Percentiles rank a stretch among this genome's conserved stretches.
phyloP scores from a whole-genome alignment of 2,888 invertebrate genomes.

The Trichacis sp. region DNA sequence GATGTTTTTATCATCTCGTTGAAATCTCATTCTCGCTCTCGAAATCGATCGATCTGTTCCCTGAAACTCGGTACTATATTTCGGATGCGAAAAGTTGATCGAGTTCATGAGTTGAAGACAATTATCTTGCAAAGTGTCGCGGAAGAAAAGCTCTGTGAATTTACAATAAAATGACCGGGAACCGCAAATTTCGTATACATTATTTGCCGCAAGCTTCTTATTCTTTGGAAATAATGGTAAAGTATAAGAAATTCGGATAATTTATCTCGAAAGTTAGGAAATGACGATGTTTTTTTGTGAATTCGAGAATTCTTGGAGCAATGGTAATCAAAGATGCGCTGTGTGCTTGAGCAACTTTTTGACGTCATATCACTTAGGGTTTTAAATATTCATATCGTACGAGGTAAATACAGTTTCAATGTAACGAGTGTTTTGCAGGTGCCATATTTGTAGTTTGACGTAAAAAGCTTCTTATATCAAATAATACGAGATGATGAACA shows the following conservation, averaged over 20 bases:
- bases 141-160: neutral
- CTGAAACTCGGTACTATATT: slow-evolving; percentile 9
- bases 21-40: neutral
- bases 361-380: slow-evolving; percentile 12
- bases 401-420: slow-evolving; percentile 1
- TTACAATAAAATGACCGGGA: neutral
- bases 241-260: too few relatives aligned
- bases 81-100: neutral
- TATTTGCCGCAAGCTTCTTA: neutral
- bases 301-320: too few relatives aligned
- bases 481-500: neutral
- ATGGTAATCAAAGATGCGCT: too few relatives aligned
- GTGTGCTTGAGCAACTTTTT: slow-evolving; percentile 21
- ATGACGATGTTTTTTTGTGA: too few relatives aligned
- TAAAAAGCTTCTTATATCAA: neutral
- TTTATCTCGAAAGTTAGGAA: too few relatives aligned
- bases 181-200: neutral
- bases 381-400: slow-evolving; percentile 20
- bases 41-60: neutral
- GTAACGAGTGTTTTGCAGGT: neutral
- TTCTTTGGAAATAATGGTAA: neutral
- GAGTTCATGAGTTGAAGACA: slow-evolving; percentile 36
- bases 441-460: slow-evolving; percentile 9
- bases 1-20: neutral
- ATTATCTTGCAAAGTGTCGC: neutral